These are phyloP conservation scores for Polydrusus tereticollis DNA, from an alignment of 2,888 invertebrate genomes.

Conservation along the genomic window DNA sequence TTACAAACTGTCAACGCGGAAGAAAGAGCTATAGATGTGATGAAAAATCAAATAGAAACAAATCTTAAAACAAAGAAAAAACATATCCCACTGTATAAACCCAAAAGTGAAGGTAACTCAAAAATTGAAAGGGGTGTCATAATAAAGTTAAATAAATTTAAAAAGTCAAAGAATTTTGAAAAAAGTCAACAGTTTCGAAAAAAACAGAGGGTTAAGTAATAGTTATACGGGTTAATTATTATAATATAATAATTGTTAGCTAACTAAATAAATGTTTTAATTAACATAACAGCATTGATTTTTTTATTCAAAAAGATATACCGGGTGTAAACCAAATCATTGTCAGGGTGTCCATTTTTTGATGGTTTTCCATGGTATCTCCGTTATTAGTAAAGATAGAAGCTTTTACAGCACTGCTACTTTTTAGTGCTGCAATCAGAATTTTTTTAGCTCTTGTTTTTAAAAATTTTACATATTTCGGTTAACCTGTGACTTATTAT, in stretches of 20 bases:
- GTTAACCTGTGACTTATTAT: no score
- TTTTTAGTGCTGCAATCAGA: no score
- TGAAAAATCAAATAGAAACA: slow-evolving; percentile 68
- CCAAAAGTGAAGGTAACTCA: slow-evolving; percentile 49
- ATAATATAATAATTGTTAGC: background rate
- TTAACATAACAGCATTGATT: no score
- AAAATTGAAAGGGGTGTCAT: slow-evolving; percentile 27
- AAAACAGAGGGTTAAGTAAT: background rate
- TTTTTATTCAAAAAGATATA: no score
- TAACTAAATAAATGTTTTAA: background rate
- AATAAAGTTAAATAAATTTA: slow-evolving; percentile 41
- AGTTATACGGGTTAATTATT: background rate
- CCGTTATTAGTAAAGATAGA: no score
- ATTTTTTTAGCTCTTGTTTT: no score
- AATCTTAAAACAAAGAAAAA: slow-evolving; percentile 53
- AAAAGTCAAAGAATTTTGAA: slow-evolving; percentile 5
- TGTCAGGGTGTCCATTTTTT: no score
- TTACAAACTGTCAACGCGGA: slow-evolving; percentile 52
- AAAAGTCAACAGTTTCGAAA: background rate
- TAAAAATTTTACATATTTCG: no score
- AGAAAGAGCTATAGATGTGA: slow-evolving; percentile 70
- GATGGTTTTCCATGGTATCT: no score
- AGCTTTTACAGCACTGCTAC: no score
- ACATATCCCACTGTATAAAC: slow-evolving; percentile 58
- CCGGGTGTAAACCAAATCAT: no score